Conservation (phyloP, 2,888 invertebrate species). For the Dysmachus trigonus region DNA sequence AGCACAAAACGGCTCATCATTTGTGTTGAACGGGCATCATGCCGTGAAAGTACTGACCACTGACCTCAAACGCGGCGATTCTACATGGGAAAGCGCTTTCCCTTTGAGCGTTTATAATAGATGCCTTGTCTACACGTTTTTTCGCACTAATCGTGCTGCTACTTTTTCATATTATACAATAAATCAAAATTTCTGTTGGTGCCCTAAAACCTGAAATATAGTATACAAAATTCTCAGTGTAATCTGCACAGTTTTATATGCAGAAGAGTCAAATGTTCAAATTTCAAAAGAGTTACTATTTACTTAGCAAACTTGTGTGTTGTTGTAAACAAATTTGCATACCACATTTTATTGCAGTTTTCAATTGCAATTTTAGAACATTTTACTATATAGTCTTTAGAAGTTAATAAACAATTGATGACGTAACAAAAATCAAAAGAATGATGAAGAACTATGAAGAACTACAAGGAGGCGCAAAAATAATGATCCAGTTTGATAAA, state of each 20-base stretch:
- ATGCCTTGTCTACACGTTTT: neutral
- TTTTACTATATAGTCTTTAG: too few species aligned
- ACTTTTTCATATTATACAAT: neutral
- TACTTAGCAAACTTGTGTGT: too few species aligned
- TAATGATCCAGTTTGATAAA: too few species aligned
- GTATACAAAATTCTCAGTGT: neutral
- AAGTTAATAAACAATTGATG: too few species aligned
- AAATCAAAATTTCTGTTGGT: neutral
- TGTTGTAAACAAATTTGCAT: too few species aligned
- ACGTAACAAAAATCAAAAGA: too few species aligned
- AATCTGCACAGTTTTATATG: neutral
- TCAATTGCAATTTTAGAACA: too few species aligned
- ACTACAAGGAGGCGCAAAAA: too few species aligned
- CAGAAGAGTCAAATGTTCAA: too few species aligned
- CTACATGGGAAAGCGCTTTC: conserved; percentile 9
- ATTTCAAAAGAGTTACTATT: too few species aligned
- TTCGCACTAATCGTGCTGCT: neutral
- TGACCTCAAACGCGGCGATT: neutral
- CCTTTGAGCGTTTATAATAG: neutral
- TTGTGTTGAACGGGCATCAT: conserved; percentile 3
- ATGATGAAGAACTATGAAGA: too few species aligned
- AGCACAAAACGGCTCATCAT: neutral
- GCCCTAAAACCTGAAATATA: neutral
- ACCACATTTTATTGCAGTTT: too few species aligned
- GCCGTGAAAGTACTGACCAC: conserved; percentile 22